These are phyloP conservation scores for Sterrhoptilus dennistouni DNA, from an alignment of 2,113 vertebrate genomes.

Conservation along the genomic window DNA sequence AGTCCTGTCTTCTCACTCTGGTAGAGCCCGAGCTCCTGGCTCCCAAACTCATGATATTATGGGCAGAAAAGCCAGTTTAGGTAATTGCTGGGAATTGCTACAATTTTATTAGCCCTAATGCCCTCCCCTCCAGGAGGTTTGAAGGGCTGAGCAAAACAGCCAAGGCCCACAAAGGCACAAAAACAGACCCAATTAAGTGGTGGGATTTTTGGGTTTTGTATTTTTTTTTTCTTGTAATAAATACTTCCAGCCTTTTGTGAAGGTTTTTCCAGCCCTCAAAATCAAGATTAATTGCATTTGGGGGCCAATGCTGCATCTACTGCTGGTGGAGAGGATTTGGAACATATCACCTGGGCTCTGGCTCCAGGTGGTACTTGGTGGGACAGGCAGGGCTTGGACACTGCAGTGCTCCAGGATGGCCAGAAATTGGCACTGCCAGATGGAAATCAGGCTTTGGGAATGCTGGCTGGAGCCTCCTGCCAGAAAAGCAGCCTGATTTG, in stretches of 20 bases:
- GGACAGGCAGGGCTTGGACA: neutral
- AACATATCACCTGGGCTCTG: accelerated
- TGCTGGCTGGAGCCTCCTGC: neutral
- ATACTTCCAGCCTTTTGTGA: neutral
- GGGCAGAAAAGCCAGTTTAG: neutral
- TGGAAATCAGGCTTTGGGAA: neutral
- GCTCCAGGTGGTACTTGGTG: accelerated
- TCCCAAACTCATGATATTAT: neutral
- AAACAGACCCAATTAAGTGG: neutral
- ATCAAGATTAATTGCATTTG: neutral
- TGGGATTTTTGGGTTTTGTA: neutral
- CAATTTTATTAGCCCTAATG: neutral
- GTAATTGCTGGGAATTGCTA: neutral
- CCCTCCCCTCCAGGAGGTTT: neutral
- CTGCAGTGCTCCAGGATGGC: neutral
- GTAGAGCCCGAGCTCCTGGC: neutral
- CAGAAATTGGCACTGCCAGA: neutral
- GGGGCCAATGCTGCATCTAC: neutral
- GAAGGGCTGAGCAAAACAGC: neutral
- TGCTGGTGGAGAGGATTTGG: neutral
- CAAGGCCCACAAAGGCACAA: neutral
- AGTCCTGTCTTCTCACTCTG: accelerated
- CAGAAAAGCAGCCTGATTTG: neutral
- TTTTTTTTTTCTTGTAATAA: neutral
- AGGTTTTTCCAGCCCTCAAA: neutral